phyloP scores from a whole-genome alignment of 53 echinoderm and acorn worm genomes.

The Stichopus horrens region DNA sequence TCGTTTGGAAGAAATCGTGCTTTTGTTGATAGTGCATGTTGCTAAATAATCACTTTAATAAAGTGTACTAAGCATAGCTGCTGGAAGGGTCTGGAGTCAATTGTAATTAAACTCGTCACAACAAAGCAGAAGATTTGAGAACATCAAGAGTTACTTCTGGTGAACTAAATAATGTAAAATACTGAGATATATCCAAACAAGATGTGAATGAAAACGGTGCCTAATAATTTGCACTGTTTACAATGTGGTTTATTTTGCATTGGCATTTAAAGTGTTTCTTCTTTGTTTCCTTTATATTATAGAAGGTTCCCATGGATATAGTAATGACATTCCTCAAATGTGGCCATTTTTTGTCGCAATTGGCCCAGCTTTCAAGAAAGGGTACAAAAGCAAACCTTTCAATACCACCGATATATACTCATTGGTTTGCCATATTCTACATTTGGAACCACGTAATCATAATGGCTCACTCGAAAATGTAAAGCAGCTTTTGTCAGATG shows the following conservation, averaged over 20 bases:
- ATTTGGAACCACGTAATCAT: constrained; percentile 57
- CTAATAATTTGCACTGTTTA: no score
- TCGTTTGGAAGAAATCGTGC: no score
- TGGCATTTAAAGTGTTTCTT: not conserved
- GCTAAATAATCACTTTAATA: no score
- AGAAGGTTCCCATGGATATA: constrained; percentile 80
- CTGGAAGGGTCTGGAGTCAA: no score
- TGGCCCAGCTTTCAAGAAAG: constrained; percentile 76
- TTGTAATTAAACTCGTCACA: no score
- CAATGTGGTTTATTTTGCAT: no score
- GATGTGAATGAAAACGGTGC: no score
- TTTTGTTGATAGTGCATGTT: no score
- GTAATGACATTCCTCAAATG: constrained; percentile 68
- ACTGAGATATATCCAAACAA: not conserved
- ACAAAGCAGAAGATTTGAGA: no score
- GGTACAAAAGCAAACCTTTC: constrained; percentile 59
- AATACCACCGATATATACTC: constrained; percentile 76
- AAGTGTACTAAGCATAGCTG: no score
- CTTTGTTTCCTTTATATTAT: not conserved
- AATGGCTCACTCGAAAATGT: constrained; percentile 73
- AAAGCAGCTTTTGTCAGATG: constrained; percentile 38
- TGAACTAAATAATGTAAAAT: no score
- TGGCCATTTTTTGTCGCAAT: constrained; percentile 77
- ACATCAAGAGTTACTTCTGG: no score
- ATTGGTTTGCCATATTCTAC: constrained; percentile 52